Evolutionary conservation across 1,140 invertebrate species (phyloP), one percentile per base, ranked within the genome.

Genomic region (Drosophila sp.): DNA sequence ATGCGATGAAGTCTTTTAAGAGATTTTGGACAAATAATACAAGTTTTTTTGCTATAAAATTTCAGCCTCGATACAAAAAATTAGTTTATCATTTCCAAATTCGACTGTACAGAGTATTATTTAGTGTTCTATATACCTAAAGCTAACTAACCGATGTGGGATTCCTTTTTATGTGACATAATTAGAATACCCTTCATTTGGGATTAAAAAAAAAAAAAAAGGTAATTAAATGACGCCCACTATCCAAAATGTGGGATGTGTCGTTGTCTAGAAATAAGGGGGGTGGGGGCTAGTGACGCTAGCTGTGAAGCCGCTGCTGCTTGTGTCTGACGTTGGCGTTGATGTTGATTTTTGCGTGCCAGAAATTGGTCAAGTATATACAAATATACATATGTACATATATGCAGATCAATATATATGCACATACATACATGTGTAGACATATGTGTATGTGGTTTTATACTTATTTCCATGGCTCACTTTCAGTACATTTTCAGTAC

Each of bases 261-360:
- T 47, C 23, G 7, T 27, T 50, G 23, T 27, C 7, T 3, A 27
- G 44, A 25, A 7, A 25, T 25, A 5, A 47, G 44, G 27, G 6
- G 44, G 2, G 23, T 10, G 4, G 11, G 35, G 30, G 4, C 17
- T 17, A 38, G 35, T 38, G 33, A 38, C 17, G 57, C 29, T 32
- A n/a, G 17, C n/a, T 30, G 29, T 58, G 56, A 30, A 32, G n/a
- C 27, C 4, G 32, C n/a, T 23, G 40, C 33, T 27, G 25, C 10
- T 11, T 23, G 55, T 58, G 32, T 8, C 17, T 30, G 44, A 27
- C 23, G 44, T 50, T 50, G 44, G 25, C 44, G 41, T 30, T 27
- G 47, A 41, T 35, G 73, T 72, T 72, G 73, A 79, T 66, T 72
- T 66, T 76, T 62, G 73, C 47, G 60, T 60, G 68, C 57, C 62